Conservation (phyloP, 2,888 invertebrate species). For the Pristionchus exspectatus region DNA sequence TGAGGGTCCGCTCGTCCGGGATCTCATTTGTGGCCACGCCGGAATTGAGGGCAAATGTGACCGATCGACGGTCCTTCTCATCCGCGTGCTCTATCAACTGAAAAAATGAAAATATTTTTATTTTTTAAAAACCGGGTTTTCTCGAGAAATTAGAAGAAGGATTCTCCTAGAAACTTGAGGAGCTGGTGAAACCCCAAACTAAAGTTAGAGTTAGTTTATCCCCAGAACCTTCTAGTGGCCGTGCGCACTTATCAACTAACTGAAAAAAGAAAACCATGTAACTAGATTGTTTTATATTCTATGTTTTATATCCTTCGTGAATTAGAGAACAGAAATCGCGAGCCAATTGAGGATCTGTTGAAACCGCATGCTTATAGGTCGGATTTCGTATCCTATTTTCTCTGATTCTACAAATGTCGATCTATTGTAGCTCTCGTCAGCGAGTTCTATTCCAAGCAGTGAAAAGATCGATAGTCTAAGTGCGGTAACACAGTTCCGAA, state of each 20-base stretch:
- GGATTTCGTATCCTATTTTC: no score
- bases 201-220: no score
- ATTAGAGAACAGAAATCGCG: background rate
- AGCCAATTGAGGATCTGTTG: background rate
- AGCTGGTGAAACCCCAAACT: background rate
- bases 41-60: slow-evolving; percentile 81
- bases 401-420: no score
- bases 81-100: slow-evolving; percentile 74
- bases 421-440: slow-evolving; percentile 65
- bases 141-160: background rate
- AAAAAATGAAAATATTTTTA: background rate
- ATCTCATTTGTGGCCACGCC: slow-evolving; percentile 80
- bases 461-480: no score
- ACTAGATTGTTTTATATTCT: no score
- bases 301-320: background rate
- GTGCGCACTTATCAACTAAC: no score
- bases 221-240: no score
- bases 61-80: slow-evolving; percentile 66
- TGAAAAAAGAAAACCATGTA: no score
- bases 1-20: slow-evolving; percentile 93
- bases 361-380: background rate
- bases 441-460: no score
- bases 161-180: background rate
- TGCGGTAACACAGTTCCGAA: no score
- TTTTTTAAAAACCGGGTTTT: background rate